phyloP scores from a whole-genome alignment of 1,140 invertebrate genomes.

The Saxidomus purpurata region DNA sequence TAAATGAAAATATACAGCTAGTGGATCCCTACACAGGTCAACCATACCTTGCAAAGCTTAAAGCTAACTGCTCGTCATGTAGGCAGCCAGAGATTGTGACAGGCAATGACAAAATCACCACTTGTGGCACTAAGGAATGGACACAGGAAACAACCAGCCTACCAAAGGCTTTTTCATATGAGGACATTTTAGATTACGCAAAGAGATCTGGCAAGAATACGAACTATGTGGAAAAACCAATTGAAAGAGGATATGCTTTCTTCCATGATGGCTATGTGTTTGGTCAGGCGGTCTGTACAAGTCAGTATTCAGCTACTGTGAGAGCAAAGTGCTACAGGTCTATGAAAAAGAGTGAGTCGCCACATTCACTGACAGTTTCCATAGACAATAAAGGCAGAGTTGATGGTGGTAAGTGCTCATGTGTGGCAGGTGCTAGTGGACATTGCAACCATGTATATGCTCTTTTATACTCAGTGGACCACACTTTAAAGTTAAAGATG shows the following conservation, averaged over 20 bases:
- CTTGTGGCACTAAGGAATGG: background rate
- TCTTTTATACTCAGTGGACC: too few species aligned
- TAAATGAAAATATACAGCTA: background rate
- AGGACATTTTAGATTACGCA: conserved; percentile 10
- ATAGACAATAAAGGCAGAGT: too few species aligned
- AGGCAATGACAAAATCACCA: background rate
- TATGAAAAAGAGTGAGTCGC: too few species aligned
- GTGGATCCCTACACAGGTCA: background rate
- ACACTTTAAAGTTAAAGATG: too few species aligned
- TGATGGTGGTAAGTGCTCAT: too few species aligned
- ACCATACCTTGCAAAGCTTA: background rate
- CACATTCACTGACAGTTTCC: too few species aligned
- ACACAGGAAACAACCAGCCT: conserved; percentile 5
- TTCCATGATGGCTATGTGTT: too few species aligned
- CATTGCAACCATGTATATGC: too few species aligned
- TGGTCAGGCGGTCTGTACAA: too few species aligned
- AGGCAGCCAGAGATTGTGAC: background rate
- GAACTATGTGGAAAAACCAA: conserved; percentile 4
- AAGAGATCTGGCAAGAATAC: conserved; percentile 30
- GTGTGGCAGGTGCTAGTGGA: background rate
- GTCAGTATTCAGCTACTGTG: too few species aligned
- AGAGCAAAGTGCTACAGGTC: too few species aligned
- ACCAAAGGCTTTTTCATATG: conserved; percentile 1
- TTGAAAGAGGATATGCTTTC: conserved; percentile 31
- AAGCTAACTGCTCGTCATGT: background rate